Percentiles rank a stretch among this genome's conserved stretches.
Evolutionary conservation across 2,113 vertebrate species (phyloP).

Genomic region (Spea multiplicata): DNA sequence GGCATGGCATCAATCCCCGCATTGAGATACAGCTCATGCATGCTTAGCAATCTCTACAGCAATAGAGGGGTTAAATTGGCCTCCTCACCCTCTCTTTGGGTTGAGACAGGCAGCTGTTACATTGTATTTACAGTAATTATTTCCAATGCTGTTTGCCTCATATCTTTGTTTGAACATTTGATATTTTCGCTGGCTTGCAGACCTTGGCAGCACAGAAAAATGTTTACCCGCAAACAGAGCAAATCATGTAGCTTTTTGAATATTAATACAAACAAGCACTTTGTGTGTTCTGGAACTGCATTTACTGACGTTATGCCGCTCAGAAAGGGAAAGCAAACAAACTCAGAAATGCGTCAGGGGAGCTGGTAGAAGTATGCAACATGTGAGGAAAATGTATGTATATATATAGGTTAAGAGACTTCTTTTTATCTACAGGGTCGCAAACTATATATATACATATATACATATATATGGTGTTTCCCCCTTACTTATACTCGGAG

Average conservation of each 20-base stretch:
- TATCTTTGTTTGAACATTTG: constrained; percentile 49
- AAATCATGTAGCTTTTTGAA: constrained; percentile 36
- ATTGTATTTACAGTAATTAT: constrained; percentile 37
- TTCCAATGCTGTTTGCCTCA: constrained; percentile 43
- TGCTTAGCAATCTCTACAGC: not conserved
- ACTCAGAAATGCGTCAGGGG: not conserved
- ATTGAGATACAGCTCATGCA: not conserved
- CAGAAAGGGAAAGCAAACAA: constrained; percentile 4
- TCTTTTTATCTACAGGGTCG: too few species aligned
- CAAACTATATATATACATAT: too few species aligned
- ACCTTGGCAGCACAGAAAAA: constrained; percentile 33
- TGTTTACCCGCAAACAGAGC: constrained; percentile 41
- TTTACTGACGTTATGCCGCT: constrained; percentile 30
- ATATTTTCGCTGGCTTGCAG: constrained; percentile 40
- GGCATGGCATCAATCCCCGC: too few species aligned
- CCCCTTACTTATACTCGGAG: too few species aligned
- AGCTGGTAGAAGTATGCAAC: not conserved
- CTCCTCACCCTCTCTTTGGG: not conserved
- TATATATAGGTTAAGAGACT: too few species aligned
- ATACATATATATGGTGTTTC: too few species aligned
- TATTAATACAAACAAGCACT: constrained; percentile 39
- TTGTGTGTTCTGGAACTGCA: constrained; percentile 26
- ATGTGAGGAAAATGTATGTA: too few species aligned
- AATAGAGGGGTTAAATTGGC: not conserved
- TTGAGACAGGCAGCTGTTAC: constrained; percentile 28